Base-by-base conservation (phyloP, 2,113 vertebrate genomes). In the Leptocoma aspasia region DNA sequence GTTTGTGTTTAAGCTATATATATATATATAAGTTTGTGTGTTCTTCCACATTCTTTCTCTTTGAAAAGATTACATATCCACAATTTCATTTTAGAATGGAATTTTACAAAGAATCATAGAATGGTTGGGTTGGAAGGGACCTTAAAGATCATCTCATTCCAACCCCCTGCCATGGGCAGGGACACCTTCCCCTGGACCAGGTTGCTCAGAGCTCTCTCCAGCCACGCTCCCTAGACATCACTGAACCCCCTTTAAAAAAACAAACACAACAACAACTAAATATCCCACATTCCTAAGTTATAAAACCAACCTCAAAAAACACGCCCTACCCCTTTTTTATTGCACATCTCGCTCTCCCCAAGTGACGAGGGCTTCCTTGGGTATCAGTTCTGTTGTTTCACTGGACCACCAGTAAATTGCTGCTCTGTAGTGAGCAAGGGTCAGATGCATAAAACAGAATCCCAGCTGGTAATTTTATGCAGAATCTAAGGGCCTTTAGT, bases 331-430 rank as follows among this genome's bases (percentile, higher is more conserved):
- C 4, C 15, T 18, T 31, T 69, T 56, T 42, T 47, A 26, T 49
- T 76, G 18, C 8, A 2, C 8, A 10, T 6, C 6, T 27, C 1
- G 1, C 9, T 21, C 47, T 45, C 6, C 6, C 9, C 3, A 30
- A 5, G 41, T 17, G 33, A 4, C 26, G 52, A 71, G 10, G 1
- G 4, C 42, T 76, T 57, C 28, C 27, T 77, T 42, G 39, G 35
- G 24, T 21, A 14, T 23, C 10, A 45, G 11, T 41, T 63, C 28
- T 49, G 28, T 7, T 47, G 12, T 49, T 81, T 64, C 65, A 31
- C 24, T 73, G 31, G 15, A 52, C 27, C n/a, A 8, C 7, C n/a
- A 47, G 18, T 52, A 53, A 75, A 69, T 52, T 64, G 20, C 24
- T 61, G 45, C 45, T 12, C 2, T n/a, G 10, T 23, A 14, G 20